These are phyloP conservation scores for Pocillopora grandis DNA, from an alignment of 92 coral and sea anemone genomes.

Conservation along the genomic window DNA sequence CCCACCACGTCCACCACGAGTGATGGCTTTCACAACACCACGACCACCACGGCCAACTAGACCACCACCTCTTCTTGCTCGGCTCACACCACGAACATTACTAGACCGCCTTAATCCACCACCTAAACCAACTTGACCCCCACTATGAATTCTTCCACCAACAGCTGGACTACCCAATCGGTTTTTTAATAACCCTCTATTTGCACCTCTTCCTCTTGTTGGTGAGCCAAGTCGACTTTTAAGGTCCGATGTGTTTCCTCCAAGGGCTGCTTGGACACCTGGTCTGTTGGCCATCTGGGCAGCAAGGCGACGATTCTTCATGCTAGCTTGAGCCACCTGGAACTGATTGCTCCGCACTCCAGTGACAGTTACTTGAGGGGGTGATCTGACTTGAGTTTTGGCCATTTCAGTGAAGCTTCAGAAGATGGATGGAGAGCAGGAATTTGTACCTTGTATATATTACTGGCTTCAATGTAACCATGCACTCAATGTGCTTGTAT, in stretches of 20 bases:
- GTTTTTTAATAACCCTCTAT: conserved; percentile 30
- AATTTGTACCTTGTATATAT: conserved; percentile 57
- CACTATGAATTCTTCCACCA: conserved; percentile 20
- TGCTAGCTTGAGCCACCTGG: conserved; percentile 78
- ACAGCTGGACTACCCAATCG: conserved; percentile 51
- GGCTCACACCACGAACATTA: conserved; percentile 53
- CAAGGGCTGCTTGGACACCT: conserved; percentile 77
- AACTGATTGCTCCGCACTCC: conserved; percentile 81
- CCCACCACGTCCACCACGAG: conserved; percentile 45
- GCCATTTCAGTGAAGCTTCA: conserved; percentile 99
- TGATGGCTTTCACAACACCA: background rate
- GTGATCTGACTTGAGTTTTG: conserved; percentile 70
- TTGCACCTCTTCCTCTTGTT: conserved; percentile 44
- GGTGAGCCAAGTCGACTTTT: conserved; percentile 79
- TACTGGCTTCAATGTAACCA: conserved; percentile 46
- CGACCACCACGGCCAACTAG: conserved; percentile 55
- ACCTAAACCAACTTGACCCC: conserved; percentile 49
- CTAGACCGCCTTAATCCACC: conserved; percentile 30
- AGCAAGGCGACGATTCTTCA: conserved; percentile 94
- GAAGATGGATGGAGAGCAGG: conserved; percentile 66
- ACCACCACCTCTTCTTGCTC: conserved; percentile 61
- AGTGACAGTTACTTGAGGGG: conserved; percentile 85
- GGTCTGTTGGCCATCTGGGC: conserved; percentile 98
- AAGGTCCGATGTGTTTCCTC: conserved; percentile 38
- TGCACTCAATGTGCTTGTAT: conserved; percentile 1